These are phyloP conservation scores for Arremon aurantiirostris DNA, from an alignment of 2,797 vertebrate species.

Conservation along the genomic window DNA sequence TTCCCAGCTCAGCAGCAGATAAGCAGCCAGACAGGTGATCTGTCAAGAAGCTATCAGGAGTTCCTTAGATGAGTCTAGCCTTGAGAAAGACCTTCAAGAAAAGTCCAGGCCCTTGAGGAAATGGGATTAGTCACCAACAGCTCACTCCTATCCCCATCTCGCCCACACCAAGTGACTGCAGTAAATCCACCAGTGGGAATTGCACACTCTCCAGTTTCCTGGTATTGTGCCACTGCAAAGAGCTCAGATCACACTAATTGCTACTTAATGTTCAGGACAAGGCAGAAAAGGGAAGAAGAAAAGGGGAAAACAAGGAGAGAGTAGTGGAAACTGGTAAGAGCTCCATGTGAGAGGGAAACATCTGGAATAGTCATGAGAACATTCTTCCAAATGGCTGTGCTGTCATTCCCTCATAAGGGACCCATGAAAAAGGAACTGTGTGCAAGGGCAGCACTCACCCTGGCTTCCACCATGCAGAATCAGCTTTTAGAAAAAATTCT, in stretches of 20 bases:
- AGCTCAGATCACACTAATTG: background rate
- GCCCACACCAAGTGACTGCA: background rate
- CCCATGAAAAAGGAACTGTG: background rate
- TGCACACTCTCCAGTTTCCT: background rate
- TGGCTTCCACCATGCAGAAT: background rate
- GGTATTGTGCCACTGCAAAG: background rate
- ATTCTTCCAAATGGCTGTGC: background rate
- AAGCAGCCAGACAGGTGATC: background rate
- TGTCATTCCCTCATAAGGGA: background rate
- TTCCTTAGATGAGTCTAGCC: background rate
- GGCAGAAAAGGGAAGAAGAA: background rate
- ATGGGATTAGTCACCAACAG: background rate
- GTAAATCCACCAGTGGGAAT: background rate
- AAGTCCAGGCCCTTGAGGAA: background rate
- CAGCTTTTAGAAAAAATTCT: background rate
- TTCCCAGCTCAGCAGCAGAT: background rate
- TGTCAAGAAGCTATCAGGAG: background rate
- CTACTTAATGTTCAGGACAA: background rate
- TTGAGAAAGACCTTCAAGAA: conserved; percentile 1
- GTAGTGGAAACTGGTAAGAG: background rate
- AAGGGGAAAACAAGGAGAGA: background rate
- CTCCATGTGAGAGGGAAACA: background rate
- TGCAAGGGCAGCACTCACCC: background rate
- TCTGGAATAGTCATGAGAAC: background rate
- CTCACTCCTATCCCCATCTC: background rate